These are phyloP conservation scores for Oreortyx pictus DNA, from an alignment of 2,797 vertebrate genomes.

Conservation along the genomic window DNA sequence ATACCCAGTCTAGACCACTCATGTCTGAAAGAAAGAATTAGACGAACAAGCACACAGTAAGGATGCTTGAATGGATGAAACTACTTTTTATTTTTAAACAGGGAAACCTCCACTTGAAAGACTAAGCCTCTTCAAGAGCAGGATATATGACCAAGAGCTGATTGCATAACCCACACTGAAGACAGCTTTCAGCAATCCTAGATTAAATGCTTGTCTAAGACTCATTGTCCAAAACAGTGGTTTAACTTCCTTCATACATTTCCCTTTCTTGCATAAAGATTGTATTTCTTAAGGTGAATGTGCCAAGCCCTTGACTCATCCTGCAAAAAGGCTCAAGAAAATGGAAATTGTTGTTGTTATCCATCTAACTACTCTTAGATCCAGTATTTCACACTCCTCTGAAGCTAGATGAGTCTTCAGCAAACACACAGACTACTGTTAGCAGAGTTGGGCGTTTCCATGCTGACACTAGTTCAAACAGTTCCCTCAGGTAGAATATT, in stretches of 20 bases:
- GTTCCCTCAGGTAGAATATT: not conserved
- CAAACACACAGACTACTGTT: not conserved
- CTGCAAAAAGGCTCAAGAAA: not conserved
- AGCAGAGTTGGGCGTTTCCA: not conserved
- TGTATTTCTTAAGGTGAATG: not conserved
- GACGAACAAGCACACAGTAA: not conserved
- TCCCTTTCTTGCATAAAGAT: not conserved
- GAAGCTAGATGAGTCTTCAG: not conserved
- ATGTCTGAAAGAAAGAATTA: not conserved
- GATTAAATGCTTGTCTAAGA: not conserved
- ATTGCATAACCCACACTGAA: not conserved
- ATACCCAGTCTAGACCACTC: not conserved
- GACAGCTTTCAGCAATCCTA: not conserved
- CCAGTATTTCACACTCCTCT: not conserved
- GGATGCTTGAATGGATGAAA: not conserved
- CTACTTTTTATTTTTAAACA: not conserved
- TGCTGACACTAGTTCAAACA: not conserved
- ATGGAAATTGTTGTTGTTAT: not conserved
- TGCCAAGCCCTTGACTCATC: not conserved
- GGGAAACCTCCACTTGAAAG: not conserved
- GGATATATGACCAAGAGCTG: accelerated
- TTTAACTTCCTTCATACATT: not conserved
- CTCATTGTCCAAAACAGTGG: not conserved
- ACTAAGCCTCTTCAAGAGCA: not conserved
- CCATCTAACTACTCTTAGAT: not conserved